These are phyloP conservation scores for Caenorhabditis drosophilae DNA, from an alignment of 2,888 invertebrate species.

Conservation along the genomic window DNA sequence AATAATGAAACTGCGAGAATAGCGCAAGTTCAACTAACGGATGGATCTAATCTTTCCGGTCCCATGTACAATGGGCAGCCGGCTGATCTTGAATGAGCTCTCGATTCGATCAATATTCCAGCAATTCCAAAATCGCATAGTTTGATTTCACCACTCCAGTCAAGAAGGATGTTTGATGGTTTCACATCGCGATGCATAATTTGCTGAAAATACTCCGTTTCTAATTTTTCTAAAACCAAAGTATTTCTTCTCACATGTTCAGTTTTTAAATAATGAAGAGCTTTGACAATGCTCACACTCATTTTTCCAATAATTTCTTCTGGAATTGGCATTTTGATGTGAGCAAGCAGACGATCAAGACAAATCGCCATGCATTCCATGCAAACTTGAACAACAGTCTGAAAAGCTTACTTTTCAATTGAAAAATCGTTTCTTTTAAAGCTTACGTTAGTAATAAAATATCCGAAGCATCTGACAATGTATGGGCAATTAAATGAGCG, in stretches of 20 bases:
- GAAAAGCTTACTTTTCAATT: too few species aligned
- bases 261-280: slow-evolving; percentile 94
- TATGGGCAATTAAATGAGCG: slow-evolving; percentile 94
- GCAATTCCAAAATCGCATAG: slow-evolving; percentile 98
- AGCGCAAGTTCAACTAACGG: too few species aligned
- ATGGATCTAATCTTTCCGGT: slow-evolving; percentile 70
- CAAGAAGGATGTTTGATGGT: slow-evolving; percentile 95
- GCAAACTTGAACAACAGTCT: slow-evolving; percentile 93
- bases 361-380: slow-evolving; percentile 99
- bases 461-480: slow-evolving; percentile 95
- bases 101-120: slow-evolving; percentile 88
- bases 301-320: slow-evolving; percentile 95
- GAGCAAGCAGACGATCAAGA: slow-evolving; percentile 91
- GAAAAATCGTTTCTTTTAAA: too few species aligned
- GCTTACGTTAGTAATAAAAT: slow-evolving; percentile 94
- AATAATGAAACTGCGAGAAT: too few species aligned
- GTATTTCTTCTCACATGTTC: slow-evolving; percentile 75
- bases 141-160: slow-evolving; percentile 90
- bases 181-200: slow-evolving; percentile 67
- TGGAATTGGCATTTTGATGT: slow-evolving; percentile 81
- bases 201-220: slow-evolving; percentile 54
- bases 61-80: slow-evolving; percentile 99
- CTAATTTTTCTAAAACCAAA: too few species aligned
- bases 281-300: slow-evolving; percentile 94
- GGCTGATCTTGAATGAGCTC: slow-evolving; percentile 75